A percentile compares a stretch with the other conserved stretches of the same genome.
These are phyloP conservation scores for Solea solea DNA, from an alignment of 2,113 vertebrate genomes.

Conservation along the genomic window DNA sequence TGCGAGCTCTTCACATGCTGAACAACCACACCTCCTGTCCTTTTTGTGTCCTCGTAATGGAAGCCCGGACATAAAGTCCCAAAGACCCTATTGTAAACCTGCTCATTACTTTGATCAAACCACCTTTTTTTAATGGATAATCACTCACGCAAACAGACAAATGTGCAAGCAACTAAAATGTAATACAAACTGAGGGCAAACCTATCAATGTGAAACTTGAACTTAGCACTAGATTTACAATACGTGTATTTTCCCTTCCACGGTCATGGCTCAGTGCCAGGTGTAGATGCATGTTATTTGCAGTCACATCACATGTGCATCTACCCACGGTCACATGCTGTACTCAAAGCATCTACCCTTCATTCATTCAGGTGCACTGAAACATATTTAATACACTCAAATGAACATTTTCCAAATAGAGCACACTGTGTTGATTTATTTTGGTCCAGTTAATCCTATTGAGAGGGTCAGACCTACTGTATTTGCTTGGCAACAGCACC, in stretches of 20 bases:
- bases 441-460: conserved; percentile 20
- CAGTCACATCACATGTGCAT: conserved; percentile 17
- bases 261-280: conserved; percentile 9
- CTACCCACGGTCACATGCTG: conserved; percentile 29
- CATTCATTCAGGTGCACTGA: conserved; percentile 39
- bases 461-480: background rate
- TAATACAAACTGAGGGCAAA: background rate
- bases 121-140: no score
- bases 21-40: no score
- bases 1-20: no score
- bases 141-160: no score
- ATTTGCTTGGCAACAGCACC: conserved; percentile 19
- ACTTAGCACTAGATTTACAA: background rate
- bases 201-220: background rate
- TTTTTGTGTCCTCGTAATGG: no score
- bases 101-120: no score
- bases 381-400: conserved; percentile 13
- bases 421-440: conserved; percentile 17
- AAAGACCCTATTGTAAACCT: no score
- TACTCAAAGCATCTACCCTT: conserved; percentile 13
- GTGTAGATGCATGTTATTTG: conserved; percentile 22
- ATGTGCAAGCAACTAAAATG: no score
- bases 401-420: conserved; percentile 21
- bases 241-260: background rate
- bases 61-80: no score